phyloP scores from a whole-genome alignment of 2,113 vertebrate genomes.

The Puffinus mauretanicus region DNA sequence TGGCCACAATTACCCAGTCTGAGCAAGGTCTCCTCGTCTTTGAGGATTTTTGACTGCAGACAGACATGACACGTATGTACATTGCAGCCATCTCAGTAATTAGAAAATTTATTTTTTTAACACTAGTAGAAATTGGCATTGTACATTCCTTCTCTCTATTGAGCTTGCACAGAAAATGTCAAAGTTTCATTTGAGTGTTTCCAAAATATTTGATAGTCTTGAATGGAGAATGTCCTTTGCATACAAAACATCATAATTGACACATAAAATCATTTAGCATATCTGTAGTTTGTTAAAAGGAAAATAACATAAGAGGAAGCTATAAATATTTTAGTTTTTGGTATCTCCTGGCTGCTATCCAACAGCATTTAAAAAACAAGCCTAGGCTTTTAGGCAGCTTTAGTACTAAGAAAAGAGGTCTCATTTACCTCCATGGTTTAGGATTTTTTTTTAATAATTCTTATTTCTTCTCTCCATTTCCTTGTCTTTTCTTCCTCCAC shows the following conservation, averaged over 20 bases:
- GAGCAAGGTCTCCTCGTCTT: not conserved
- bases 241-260: not conserved
- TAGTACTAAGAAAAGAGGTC: not conserved
- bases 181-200: not conserved
- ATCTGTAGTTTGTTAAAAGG: not conserved
- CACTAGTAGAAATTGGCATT: not conserved
- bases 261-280: not conserved
- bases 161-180: not conserved
- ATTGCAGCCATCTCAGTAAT: not conserved
- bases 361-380: not conserved
- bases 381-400: not conserved
- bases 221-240: not conserved
- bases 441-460: not conserved
- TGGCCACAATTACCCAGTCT: no score
- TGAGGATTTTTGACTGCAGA: not conserved
- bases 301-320: not conserved
- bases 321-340: not conserved
- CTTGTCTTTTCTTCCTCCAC: not conserved
- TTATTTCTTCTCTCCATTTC: not conserved
- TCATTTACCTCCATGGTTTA: not conserved
- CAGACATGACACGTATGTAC: fast-evolving
- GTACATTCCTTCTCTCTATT: not conserved
- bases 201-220: not conserved
- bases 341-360: not conserved
- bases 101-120: not conserved